These are phyloP conservation scores for Smittia sp. DNA, from an alignment of 2,888 invertebrate genomes.

Conservation along the genomic window DNA sequence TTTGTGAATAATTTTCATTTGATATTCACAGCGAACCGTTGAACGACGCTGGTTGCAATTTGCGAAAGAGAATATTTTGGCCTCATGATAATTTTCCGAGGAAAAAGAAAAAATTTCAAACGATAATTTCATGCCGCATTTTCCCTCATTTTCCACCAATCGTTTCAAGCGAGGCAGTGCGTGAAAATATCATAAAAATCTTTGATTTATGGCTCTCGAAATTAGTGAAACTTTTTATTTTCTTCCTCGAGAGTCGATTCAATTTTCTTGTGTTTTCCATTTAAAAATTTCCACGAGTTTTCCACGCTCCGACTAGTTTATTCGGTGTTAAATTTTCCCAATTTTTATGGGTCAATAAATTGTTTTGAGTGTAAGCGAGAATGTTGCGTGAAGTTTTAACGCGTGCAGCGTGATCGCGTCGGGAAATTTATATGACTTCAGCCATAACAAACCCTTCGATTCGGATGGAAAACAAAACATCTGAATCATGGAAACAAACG, in stretches of 20 bases:
- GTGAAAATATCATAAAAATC: conserved; percentile 30
- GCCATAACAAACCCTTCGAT: neutral
- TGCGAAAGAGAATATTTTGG: no score
- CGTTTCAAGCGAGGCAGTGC: no score
- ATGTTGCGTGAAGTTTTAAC: neutral
- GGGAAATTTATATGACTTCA: conserved; percentile 7
- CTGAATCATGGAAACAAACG: conserved; percentile 10
- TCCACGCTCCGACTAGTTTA: conserved; percentile 15
- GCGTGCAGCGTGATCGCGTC: neutral
- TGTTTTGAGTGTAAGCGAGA: neutral
- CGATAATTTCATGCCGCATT: no score
- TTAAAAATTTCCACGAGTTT: neutral
- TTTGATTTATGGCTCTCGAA: conserved; percentile 40
- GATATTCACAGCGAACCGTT: no score
- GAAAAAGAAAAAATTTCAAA: no score
- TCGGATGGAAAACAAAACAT: conserved; percentile 12
- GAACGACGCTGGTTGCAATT: no score
- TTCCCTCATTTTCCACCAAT: no score
- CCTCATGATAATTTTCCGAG: no score
- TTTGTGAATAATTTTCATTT: no score
- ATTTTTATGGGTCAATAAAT: conserved; percentile 28
- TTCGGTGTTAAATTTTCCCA: conserved; percentile 32
- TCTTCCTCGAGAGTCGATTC: neutral
- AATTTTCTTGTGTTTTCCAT: neutral
- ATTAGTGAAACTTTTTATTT: conserved; percentile 25